Evolutionary conservation across 2,113 vertebrate genomes (phyloP).

Genomic region (Microcebus tavaratra): DNA sequence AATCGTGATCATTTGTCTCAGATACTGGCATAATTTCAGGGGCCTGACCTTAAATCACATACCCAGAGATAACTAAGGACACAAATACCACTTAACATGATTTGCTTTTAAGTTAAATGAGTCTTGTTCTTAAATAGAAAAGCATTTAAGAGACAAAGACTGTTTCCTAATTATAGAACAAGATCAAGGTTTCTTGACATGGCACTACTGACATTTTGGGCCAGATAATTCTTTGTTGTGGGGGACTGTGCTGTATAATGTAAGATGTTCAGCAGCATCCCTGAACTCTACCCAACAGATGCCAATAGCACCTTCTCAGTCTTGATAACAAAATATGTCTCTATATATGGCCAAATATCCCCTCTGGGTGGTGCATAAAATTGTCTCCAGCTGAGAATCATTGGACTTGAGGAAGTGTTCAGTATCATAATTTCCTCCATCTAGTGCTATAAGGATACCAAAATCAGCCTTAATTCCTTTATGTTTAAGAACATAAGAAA

Average conservation of each 20-base stretch:
- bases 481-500: conserved; percentile 24
- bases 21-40: conserved; percentile 52
- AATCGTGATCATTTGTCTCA: conserved; percentile 45
- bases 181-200: conserved; percentile 11
- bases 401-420: neutral
- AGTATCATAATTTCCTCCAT: conserved; percentile 20
- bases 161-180: conserved; percentile 42
- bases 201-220: neutral
- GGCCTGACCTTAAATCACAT: conserved; percentile 36
- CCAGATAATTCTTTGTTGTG: neutral
- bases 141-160: conserved; percentile 29
- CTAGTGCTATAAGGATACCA: neutral
- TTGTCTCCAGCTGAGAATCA: neutral
- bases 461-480: conserved; percentile 14
- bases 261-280: neutral
- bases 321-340: conserved; percentile 6
- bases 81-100: conserved; percentile 45
- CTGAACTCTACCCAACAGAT: neutral
- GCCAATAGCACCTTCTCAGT: neutral
- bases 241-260: neutral
- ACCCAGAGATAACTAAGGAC: conserved; percentile 48
- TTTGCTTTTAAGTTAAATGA: conserved; percentile 61
- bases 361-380: neutral
- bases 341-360: neutral
- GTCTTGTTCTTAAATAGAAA: neutral